These are phyloP conservation scores for Dinocampus coccinellae DNA, from an alignment of 2,888 invertebrate species.

Conservation along the genomic window DNA sequence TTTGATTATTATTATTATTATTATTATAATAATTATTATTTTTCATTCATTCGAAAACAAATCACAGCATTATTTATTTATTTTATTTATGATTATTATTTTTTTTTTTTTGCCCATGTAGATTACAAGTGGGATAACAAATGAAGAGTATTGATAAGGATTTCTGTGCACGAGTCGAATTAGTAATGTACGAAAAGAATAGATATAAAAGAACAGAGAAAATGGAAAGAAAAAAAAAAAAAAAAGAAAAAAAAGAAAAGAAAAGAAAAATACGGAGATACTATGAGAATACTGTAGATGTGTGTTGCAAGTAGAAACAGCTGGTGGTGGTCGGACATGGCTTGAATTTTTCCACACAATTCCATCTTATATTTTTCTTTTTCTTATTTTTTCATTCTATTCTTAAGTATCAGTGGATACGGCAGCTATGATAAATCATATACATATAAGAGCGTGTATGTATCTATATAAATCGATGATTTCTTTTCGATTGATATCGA, in stretches of 20 bases:
- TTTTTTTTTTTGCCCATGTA: background rate
- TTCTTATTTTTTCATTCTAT: background rate
- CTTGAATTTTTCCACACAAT: conserved; percentile 38
- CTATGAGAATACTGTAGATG: conserved; percentile 1
- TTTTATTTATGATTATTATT: no score
- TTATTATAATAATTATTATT: background rate
- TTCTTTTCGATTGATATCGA: background rate
- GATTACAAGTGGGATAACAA: conserved; percentile 1
- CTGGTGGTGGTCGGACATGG: conserved; percentile 42
- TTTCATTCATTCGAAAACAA: background rate
- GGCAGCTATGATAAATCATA: background rate
- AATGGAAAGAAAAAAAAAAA: background rate
- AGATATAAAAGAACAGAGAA: background rate
- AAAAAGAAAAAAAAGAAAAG: background rate
- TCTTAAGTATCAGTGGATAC: background rate
- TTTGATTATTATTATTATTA: background rate
- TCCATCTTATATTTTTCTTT: conserved; percentile 18
- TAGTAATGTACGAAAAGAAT: conserved; percentile 32
- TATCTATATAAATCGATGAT: background rate
- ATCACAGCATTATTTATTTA: background rate
- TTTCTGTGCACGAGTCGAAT: conserved; percentile 29
- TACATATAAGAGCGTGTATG: no score
- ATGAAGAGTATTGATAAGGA: conserved; percentile 22
- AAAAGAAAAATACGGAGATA: conserved; percentile 3
- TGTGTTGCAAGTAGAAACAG: conserved; percentile 38